Evolutionary conservation across 1,140 invertebrate genomes (phyloP).

Genomic region (Helicoverpa zea): DNA sequence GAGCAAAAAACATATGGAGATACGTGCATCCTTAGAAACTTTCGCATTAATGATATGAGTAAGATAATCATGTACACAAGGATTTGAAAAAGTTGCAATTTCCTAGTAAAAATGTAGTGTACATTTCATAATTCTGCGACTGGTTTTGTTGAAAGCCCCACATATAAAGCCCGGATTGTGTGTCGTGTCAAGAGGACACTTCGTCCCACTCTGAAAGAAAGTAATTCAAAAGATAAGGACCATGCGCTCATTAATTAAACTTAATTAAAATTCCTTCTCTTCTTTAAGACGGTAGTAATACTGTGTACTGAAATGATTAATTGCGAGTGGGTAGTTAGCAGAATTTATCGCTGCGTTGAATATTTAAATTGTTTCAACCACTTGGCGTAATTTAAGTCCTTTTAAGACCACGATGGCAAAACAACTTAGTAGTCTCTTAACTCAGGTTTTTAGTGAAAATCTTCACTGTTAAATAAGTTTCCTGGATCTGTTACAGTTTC

Average conservation of each 20-base stretch:
- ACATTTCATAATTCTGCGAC: too few relatives aligned
- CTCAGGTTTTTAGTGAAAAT: too few relatives aligned
- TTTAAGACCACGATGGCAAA: not conserved
- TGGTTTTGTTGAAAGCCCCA: too few relatives aligned
- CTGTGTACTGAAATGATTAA: slow-evolving; percentile 29
- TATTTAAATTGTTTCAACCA: slow-evolving; percentile 35
- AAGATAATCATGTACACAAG: too few relatives aligned
- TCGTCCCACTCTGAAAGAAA: not conserved
- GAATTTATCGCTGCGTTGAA: slow-evolving; percentile 20
- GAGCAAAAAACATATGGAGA: too few relatives aligned
- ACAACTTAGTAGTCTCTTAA: not conserved
- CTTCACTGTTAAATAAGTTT: too few relatives aligned
- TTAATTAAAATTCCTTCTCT: slow-evolving; percentile 33
- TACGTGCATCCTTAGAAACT: too few relatives aligned
- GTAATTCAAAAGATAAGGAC: slow-evolving; percentile 12
- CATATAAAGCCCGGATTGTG: not conserved
- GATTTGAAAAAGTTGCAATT: too few relatives aligned
- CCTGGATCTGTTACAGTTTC: not conserved
- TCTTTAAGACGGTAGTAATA: slow-evolving; percentile 23
- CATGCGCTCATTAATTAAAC: slow-evolving; percentile 33
- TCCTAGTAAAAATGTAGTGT: too few relatives aligned
- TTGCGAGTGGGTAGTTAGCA: slow-evolving; percentile 21
- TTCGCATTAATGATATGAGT: too few relatives aligned
- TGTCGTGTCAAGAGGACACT: not conserved
- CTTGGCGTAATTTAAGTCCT: not conserved